These are phyloP conservation scores for Meiosimyza platycephala DNA, from an alignment of 2,888 invertebrate genomes.

Conservation along the genomic window DNA sequence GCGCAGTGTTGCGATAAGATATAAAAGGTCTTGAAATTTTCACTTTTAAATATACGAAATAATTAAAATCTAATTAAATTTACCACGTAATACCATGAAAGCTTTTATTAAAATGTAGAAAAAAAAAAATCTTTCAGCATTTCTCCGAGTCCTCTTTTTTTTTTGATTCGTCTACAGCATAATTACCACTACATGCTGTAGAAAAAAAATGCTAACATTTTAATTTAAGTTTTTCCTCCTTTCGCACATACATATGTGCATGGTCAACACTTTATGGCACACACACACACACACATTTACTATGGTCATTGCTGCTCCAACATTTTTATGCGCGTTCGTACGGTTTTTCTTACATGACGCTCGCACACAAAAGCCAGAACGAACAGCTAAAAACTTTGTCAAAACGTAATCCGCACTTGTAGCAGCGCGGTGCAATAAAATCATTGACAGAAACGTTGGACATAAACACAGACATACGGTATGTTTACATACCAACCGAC, in stretches of 20 bases:
- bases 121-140: not conserved
- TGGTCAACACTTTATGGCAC: not conserved
- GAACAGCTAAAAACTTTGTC: slow-evolving; percentile 56
- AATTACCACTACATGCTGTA: not conserved
- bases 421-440: slow-evolving; percentile 17
- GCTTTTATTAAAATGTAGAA: not conserved
- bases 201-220: slow-evolving; percentile 18
- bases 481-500: slow-evolving; percentile 27
- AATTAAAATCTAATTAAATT: slow-evolving; percentile 31
- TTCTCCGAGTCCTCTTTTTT: slow-evolving; percentile 1
- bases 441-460: not conserved
- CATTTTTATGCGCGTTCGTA: slow-evolving; percentile 6
- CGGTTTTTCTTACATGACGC: slow-evolving; percentile 17
- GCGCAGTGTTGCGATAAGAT: not conserved
- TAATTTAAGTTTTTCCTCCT: slow-evolving; percentile 50
- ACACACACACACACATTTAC: not conserved
- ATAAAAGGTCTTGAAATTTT: too few relatives aligned
- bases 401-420: slow-evolving; percentile 63
- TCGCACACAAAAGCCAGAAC: slow-evolving; percentile 25
- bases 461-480: slow-evolving; percentile 31
- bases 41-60: slow-evolving; percentile 12
- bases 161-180: slow-evolving; percentile 10
- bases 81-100: slow-evolving; percentile 22
- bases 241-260: not conserved
- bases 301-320: slow-evolving; percentile 23